Evolutionary conservation across 2,888 invertebrate species (phyloP), one percentile per base, ranked within the genome.

Genomic region (Brachylomia viminalis): DNA sequence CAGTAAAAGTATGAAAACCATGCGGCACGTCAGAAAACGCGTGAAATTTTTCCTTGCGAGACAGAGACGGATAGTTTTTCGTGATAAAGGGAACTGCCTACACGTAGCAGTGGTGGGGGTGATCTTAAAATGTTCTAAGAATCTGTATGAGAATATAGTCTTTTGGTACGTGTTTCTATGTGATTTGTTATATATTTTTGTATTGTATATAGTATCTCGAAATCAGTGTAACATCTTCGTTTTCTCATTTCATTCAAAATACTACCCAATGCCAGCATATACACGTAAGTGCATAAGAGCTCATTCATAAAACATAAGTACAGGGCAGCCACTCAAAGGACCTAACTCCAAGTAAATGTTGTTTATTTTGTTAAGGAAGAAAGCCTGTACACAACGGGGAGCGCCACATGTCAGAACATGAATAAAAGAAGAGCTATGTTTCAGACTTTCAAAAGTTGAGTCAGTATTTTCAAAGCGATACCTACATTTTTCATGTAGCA

Each of bases 321-420:
- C 89, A 90, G 91, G 92, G 92, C 92, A 93, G 91, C 86, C 91
- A 95, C 95, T 95, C 95, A 96, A 95, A 96, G 95, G 95, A 95
- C 93, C 92, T 92, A 94, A 95, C 94, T 96, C 92, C 93, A 93
- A 95, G 95, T 94, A 95, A 95, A 95, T 93, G 95, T 95, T 95
- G 94, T 96, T 96, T 96, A 96, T 96, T 96, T 96, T 95, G 95
- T 96, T 96, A 94, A 89, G 90, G 91, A 95, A 96, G 95, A 96
- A 96, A 96, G 95, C 94, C 92, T 94, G 95, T 93, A 93, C 93
- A 96, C 95, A 94, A 93, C 94, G 92, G 93, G 92, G 94, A 93
- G 93, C 94, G 94, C 95, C 96, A 96, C 95, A 96, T 96, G 96
- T 96, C 95, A 94, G 95, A 92, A 88, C 94, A 96, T 96, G 96